These are phyloP conservation scores for Drosophila pullipes DNA, from an alignment of 2,888 invertebrate species.

Conservation along the genomic window DNA sequence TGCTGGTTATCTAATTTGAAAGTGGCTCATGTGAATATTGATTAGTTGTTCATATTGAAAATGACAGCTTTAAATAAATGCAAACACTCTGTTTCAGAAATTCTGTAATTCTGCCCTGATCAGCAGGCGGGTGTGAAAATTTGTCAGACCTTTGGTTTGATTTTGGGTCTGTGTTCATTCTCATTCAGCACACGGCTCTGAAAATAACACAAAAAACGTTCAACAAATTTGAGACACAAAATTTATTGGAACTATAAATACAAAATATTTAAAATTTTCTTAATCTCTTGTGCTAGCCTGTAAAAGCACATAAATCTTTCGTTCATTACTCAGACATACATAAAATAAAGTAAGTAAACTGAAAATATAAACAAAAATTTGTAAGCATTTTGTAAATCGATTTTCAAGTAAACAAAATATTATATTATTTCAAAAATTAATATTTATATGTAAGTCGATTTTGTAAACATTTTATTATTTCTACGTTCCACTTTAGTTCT, in stretches of 20 bases:
- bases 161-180: background rate
- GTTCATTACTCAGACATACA: background rate
- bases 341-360: background rate
- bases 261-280: background rate
- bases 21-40: background rate
- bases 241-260: background rate
- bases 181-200: no score
- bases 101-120: background rate
- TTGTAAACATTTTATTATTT: background rate
- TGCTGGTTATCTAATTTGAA: background rate
- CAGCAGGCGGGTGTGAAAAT: background rate
- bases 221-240: background rate
- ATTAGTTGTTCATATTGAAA: background rate
- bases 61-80: background rate
- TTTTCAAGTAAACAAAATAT: background rate
- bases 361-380: background rate
- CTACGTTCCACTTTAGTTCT: background rate
- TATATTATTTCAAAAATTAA: background rate
- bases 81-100: background rate
- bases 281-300: background rate
- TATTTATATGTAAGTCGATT: background rate
- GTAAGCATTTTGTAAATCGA: background rate
- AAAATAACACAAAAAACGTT: background rate
- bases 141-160: background rate
- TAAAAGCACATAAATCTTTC: background rate